These are phyloP conservation scores for Drosophila cardini DNA, from an alignment of 1,140 invertebrate genomes.

Conservation along the genomic window DNA sequence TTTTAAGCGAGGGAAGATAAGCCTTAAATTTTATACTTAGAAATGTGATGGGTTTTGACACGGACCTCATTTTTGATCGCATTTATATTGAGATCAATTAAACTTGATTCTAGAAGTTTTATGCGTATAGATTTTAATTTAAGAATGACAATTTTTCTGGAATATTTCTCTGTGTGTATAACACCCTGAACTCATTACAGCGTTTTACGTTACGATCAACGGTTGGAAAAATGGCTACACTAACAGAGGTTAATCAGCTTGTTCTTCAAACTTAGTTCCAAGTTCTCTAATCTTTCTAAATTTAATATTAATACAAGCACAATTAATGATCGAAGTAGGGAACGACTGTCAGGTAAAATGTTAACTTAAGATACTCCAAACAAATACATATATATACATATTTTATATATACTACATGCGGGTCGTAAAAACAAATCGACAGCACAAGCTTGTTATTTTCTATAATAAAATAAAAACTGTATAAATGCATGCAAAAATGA, in stretches of 20 bases:
- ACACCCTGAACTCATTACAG: too few relatives aligned
- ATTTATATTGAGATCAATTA: too few relatives aligned
- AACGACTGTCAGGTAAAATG: constrained; percentile 58
- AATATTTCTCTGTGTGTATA: too few relatives aligned
- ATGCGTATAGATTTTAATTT: too few relatives aligned
- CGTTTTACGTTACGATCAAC: too few relatives aligned
- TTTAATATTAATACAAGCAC: constrained; percentile 32
- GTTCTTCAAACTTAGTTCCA: not conserved
- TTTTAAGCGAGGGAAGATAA: too few relatives aligned
- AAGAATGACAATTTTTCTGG: too few relatives aligned
- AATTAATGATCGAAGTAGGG: constrained; percentile 2
- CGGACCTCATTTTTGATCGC: too few relatives aligned
- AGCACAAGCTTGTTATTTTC: constrained; percentile 76
- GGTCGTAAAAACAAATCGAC: constrained; percentile 71
- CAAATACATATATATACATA: constrained; percentile 37
- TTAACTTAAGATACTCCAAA: constrained; percentile 50
- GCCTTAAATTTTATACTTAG: too few relatives aligned
- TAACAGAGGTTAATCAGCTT: constrained; percentile 55
- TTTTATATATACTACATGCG: not conserved
- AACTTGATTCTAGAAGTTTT: too few relatives aligned
- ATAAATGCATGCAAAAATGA: constrained; percentile 67
- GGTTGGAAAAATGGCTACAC: constrained; percentile 44
- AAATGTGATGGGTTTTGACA: too few relatives aligned
- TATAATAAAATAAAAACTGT: constrained; percentile 77
- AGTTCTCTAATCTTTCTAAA: constrained; percentile 51